These are phyloP conservation scores for Peromyscus maniculatus DNA, from an alignment of 2,113 vertebrate species.

Conservation along the genomic window DNA sequence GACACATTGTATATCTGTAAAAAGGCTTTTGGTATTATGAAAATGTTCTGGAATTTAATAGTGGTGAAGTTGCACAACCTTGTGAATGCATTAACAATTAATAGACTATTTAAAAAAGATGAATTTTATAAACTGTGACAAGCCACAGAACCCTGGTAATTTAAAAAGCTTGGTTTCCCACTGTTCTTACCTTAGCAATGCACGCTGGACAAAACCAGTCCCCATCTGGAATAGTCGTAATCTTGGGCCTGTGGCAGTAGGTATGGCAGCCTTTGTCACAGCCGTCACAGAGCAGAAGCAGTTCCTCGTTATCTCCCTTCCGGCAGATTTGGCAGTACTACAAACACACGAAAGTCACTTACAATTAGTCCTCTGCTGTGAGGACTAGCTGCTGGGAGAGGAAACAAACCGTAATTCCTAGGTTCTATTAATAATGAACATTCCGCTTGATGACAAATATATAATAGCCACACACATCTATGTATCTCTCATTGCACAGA, in stretches of 20 bases:
- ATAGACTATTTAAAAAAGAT: not conserved
- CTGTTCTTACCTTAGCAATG: slow-evolving; percentile 95
- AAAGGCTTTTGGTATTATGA: not conserved
- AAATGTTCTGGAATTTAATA: slow-evolving; percentile 36
- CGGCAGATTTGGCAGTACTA: slow-evolving; percentile 99
- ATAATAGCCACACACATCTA: slow-evolving; percentile 80
- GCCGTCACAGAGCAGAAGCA: slow-evolving; percentile 97
- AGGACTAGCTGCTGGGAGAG: slow-evolving; percentile 41
- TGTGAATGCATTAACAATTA: not conserved
- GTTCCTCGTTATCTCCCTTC: slow-evolving; percentile 98
- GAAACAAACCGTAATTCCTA: slow-evolving; percentile 52
- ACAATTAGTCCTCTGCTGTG: slow-evolving; percentile 21
- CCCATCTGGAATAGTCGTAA: slow-evolving; percentile 97
- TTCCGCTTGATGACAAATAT: slow-evolving; percentile 75
- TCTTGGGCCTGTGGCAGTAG: slow-evolving; percentile 99
- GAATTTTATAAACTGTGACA: slow-evolving; percentile 25
- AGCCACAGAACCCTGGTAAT: not conserved
- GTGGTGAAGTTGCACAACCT: not conserved
- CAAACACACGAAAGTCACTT: slow-evolving; percentile 81
- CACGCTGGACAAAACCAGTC: slow-evolving; percentile 99
- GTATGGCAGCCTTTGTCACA: slow-evolving; percentile 99
- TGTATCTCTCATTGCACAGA: slow-evolving; percentile 82
- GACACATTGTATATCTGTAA: not conserved
- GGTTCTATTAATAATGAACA: slow-evolving; percentile 68
- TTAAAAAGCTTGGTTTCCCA: not conserved